Evolutionary conservation across 1,140 invertebrate species (phyloP).

Genomic region (Physella acuta): DNA sequence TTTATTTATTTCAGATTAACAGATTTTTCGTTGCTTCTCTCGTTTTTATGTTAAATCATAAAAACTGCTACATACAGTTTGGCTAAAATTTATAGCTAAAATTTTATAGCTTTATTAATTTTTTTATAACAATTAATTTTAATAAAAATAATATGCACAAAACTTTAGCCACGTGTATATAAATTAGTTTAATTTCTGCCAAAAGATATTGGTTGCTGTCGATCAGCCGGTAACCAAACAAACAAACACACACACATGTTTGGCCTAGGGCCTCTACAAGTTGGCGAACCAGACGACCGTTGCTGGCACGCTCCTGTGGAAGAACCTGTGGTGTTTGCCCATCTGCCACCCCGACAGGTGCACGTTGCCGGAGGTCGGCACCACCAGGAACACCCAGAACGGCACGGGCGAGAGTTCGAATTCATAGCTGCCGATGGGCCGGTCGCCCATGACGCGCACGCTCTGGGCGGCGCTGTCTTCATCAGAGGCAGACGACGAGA

Average conservation of each 20-base stretch:
- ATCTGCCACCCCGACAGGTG: conserved; percentile 33
- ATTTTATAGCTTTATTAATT: too few species aligned
- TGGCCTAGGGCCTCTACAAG: too few species aligned
- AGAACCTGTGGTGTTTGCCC: conserved; percentile 29
- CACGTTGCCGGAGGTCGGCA: conserved; percentile 26
- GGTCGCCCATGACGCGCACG: conserved; percentile 26
- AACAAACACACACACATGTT: too few species aligned
- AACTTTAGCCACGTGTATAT: neutral
- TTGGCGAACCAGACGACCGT: conserved; percentile 26
- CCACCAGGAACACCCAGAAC: conserved; percentile 30
- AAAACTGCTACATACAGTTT: too few species aligned
- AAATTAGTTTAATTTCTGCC: too few species aligned
- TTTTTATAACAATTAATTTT: neutral
- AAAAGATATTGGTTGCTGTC: too few species aligned
- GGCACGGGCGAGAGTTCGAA: conserved; percentile 27
- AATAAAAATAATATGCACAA: neutral
- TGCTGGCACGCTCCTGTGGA: conserved; percentile 23
- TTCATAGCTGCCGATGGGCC: conserved; percentile 24
- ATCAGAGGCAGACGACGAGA: conserved; percentile 8
- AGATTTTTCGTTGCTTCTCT: too few species aligned
- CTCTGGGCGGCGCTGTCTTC: conserved; percentile 25
- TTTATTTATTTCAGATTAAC: too few species aligned
- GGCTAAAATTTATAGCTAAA: too few species aligned
- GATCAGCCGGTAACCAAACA: too few species aligned
- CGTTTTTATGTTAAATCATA: too few species aligned